These are phyloP conservation scores for Cirrhinus molitorella DNA, from an alignment of 2,797 vertebrate species.

Conservation along the genomic window DNA sequence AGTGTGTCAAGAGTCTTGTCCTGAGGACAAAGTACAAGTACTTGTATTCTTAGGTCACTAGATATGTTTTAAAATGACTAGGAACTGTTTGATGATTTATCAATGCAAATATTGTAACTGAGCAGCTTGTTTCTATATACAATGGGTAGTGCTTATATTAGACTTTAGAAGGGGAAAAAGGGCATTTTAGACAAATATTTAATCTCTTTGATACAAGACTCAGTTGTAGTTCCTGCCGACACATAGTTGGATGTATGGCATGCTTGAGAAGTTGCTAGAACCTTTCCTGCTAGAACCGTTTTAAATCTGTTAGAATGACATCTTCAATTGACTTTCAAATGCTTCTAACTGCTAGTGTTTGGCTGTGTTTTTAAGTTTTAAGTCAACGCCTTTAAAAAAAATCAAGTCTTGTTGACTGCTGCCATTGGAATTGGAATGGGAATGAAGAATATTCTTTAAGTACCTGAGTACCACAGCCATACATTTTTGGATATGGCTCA, in stretches of 20 bases:
- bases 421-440: too few species aligned
- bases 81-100: background rate
- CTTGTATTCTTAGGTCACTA: background rate
- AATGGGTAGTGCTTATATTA: background rate
- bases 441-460: too few species aligned
- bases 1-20: constrained; percentile 82
- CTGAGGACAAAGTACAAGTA: constrained; percentile 66
- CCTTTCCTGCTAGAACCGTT: background rate
- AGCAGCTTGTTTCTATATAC: background rate
- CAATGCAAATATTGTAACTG: background rate
- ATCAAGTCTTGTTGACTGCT: too few species aligned
- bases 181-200: too few species aligned
- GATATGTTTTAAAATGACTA: background rate
- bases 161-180: background rate
- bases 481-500: background rate
- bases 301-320: background rate
- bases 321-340: background rate
- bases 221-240: background rate
- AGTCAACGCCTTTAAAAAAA: background rate
- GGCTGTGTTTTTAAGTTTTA: background rate
- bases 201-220: background rate
- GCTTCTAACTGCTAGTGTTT: background rate
- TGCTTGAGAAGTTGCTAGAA: background rate
- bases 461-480: background rate
- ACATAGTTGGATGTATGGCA: background rate